Evolutionary conservation across 2,888 invertebrate species (phyloP).

Genomic region (Cephus spinipes): DNA sequence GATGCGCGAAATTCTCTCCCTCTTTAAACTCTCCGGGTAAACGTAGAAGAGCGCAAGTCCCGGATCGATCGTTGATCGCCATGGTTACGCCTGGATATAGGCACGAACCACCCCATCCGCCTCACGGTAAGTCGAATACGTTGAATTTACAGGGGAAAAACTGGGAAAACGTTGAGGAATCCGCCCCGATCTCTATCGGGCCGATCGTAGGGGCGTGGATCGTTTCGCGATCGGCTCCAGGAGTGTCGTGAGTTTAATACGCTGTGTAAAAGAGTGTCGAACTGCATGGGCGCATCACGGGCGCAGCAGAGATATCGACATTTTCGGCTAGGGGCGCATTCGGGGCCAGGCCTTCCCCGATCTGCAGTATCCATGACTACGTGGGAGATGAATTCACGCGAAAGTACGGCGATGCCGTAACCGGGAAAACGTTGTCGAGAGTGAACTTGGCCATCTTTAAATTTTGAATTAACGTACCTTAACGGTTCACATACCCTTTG

Average conservation of each 20-base stretch:
- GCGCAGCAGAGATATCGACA: slow-evolving; percentile 61
- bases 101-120: slow-evolving; percentile 32
- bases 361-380: slow-evolving; percentile 56
- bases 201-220: slow-evolving; percentile 5
- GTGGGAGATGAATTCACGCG: slow-evolving; percentile 49
- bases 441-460: background rate
- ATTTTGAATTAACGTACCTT: background rate
- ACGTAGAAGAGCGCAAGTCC: slow-evolving; percentile 50
- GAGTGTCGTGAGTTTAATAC: background rate
- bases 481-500: background rate
- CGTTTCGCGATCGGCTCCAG: slow-evolving; percentile 5
- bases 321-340: slow-evolving; percentile 62
- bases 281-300: slow-evolving; percentile 51
- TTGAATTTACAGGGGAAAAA: slow-evolving; percentile 18
- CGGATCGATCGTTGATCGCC: slow-evolving; percentile 61
- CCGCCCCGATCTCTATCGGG: slow-evolving; percentile 10
- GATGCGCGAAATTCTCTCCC: background rate
- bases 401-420: slow-evolving; percentile 36
- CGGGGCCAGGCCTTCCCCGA: slow-evolving; percentile 46
- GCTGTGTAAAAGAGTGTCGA: slow-evolving; percentile 22
- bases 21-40: slow-evolving; percentile 13
- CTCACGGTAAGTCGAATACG: slow-evolving; percentile 33
- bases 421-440: background rate
- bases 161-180: slow-evolving; percentile 1
- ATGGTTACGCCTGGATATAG: slow-evolving; percentile 57